These are phyloP conservation scores for Drosophila trichaetosa DNA, from an alignment of 2,888 invertebrate species.

Conservation along the genomic window DNA sequence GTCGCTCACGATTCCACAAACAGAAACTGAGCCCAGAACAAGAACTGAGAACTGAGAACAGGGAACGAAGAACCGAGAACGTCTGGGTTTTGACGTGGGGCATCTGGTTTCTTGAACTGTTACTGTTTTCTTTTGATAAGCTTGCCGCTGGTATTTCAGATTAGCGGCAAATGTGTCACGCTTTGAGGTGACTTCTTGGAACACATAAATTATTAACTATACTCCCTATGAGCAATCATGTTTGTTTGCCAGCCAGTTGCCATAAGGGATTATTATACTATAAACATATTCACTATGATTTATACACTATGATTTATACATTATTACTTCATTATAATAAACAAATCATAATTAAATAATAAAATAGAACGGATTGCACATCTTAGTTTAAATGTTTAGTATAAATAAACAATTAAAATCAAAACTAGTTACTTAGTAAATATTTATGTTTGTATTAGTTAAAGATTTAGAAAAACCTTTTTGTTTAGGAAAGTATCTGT, in stretches of 20 bases:
- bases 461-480: background rate
- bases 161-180: background rate
- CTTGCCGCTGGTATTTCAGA: background rate
- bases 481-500: no score
- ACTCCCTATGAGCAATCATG: background rate
- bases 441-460: background rate
- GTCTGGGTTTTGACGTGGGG: slow-evolving; percentile 15
- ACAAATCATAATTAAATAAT: no score
- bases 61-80: background rate
- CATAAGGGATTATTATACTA: background rate
- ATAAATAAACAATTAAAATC: no score
- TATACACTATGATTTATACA: background rate
- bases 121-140: slow-evolving; percentile 5
- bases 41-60: background rate
- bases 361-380: no score
- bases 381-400: no score
- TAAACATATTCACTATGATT: background rate
- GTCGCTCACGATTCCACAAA: slow-evolving; percentile 41
- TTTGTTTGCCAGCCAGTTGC: background rate
- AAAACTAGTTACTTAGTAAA: background rate
- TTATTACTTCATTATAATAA: no score
- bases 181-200: background rate
- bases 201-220: background rate
- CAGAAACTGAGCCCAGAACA: slow-evolving; percentile 12
- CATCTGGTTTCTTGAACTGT: slow-evolving; percentile 31